Base-by-base conservation (phyloP, 2,888 invertebrate genomes). In the Orthosia gothica region DNA sequence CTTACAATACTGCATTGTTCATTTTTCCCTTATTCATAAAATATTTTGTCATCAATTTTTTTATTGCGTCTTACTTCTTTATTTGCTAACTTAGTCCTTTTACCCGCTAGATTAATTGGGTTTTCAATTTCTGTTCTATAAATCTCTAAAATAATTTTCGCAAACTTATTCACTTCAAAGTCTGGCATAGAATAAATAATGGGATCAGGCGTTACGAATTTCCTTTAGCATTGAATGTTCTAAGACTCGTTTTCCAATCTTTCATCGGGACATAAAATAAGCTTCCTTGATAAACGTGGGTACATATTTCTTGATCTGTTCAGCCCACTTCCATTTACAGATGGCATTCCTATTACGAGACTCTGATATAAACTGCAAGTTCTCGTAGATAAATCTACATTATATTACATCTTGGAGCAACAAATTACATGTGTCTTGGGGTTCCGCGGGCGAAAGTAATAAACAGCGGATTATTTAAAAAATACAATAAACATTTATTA, bases 311-410 rank as follows among this genome's bases (percentile, higher is more conserved):
- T 74, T 64, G 67, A 55, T 74, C 79, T 55, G 77, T 52, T 63
- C 76, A 80, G 66, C 61, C 67, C 61, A 64, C 45, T 81, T 75
- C 79, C 79, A 79, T 82, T 82, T 79, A 55, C 82, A 76, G 70
- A 82, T 82, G 70, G 76, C 80, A 79, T 82, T 82, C 55, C 76
- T 65, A 82, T 82, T 82, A 82, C 82, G 54, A 65, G 49, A 70
- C n/a, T 50, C 62, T 70, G 82, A 80, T 76, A 76, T 82, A 73
- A 82, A 82, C 73, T 73, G 70, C 82, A 70, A 67, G 79, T 23
- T 68, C 65, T 71, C 54, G 59, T 26, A 74, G 79, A 82, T 79
- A 82, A 68, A 82, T 82, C 72, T 82, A 73, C 52, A 40, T 68
- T 82, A 76, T 76, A 79, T 82, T 82, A 73, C 70, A 82, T 75